phyloP scores from a whole-genome alignment of 92 coral and sea anemone genomes.

The Muricea muricata region DNA sequence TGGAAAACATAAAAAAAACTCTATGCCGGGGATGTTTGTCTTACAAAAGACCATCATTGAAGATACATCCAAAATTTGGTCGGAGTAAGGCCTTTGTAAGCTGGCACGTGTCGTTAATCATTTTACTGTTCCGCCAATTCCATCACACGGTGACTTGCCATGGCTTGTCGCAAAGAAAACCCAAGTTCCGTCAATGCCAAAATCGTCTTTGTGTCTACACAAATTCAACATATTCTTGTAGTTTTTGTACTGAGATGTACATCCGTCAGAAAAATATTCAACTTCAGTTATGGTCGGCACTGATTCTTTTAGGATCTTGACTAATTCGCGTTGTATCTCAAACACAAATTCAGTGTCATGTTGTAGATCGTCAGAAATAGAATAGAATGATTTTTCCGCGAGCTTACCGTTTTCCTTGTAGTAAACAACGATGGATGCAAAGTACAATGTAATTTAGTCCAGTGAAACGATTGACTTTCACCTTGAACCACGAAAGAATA shows the following conservation, averaged over 20 bases:
- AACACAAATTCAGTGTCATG: slow-evolving; percentile 24
- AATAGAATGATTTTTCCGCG: neutral
- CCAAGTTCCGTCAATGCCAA: slow-evolving; percentile 34
- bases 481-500: neutral
- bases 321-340: slow-evolving; percentile 11
- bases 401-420: neutral
- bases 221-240: slow-evolving; percentile 44
- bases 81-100: neutral
- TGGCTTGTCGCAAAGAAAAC: too few species aligned
- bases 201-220: neutral
- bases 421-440: neutral
- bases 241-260: slow-evolving; percentile 36
- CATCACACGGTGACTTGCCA: slow-evolving; percentile 41
- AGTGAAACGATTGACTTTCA: neutral
- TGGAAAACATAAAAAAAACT: slow-evolving; percentile 17
- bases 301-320: slow-evolving; percentile 19
- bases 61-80: neutral
- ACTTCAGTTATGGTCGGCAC: slow-evolving; percentile 18
- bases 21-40: neutral
- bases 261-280: slow-evolving; percentile 37
- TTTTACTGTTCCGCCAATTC: slow-evolving; percentile 51
- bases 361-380: neutral
- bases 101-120: slow-evolving; percentile 41
- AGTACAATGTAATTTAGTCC: neutral
- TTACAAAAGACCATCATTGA: slow-evolving; percentile 11